Conservation (phyloP, 2,888 invertebrate genomes). For the Apamea sordens region DNA sequence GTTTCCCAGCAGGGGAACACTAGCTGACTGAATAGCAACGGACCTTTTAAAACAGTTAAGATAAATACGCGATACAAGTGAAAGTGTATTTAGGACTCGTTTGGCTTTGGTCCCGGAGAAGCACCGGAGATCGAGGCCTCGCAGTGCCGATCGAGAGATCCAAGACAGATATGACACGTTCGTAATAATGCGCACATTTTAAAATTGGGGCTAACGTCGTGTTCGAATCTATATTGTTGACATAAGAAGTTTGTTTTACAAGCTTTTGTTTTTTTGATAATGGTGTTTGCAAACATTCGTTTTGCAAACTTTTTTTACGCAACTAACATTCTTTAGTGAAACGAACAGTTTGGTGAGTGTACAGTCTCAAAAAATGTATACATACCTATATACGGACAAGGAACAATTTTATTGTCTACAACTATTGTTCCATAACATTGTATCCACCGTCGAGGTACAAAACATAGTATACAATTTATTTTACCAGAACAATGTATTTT, state of each 20-base stretch:
- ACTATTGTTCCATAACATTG: too few relatives aligned
- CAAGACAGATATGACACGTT: slow-evolving; percentile 44
- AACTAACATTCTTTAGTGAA: neutral
- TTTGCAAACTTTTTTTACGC: neutral
- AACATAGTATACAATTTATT: too few relatives aligned
- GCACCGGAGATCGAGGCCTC: slow-evolving; percentile 24
- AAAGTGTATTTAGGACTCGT: slow-evolving; percentile 62
- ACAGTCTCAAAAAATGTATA: too few relatives aligned
- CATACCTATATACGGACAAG: neutral
- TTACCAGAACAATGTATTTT: too few relatives aligned
- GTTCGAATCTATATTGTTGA: slow-evolving; percentile 1
- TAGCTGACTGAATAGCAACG: too few relatives aligned
- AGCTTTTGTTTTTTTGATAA: neutral
- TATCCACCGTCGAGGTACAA: too few relatives aligned
- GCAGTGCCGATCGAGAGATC: slow-evolving; percentile 27
- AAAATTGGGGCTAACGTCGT: slow-evolving; percentile 11
- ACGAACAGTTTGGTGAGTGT: neutral
- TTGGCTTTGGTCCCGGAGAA: neutral
- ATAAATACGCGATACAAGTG: slow-evolving; percentile 58
- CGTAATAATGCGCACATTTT: slow-evolving; percentile 38
- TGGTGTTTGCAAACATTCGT: neutral
- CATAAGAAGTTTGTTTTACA: neutral
- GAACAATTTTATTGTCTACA: neutral
- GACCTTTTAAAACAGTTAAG: neutral
- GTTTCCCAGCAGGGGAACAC: too few relatives aligned